phyloP scores from a whole-genome alignment of 2,113 vertebrate genomes.

The Nothocercus julius region DNA sequence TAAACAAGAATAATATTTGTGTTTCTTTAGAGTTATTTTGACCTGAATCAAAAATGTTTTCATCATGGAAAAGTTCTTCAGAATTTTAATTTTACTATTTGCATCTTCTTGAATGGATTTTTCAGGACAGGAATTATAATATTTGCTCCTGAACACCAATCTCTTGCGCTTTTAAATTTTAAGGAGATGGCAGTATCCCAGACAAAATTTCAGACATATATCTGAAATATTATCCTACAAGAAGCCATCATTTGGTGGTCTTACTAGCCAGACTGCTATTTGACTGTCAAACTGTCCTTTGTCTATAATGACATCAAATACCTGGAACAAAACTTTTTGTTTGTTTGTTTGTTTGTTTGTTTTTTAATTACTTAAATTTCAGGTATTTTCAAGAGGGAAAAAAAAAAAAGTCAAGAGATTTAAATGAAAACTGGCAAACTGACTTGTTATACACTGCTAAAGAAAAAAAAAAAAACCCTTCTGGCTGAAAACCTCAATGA shows the following conservation, averaged over 20 bases:
- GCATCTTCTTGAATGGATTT: not conserved
- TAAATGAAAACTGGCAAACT: slow-evolving; percentile 21
- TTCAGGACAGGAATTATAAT: not conserved
- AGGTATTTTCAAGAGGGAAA: not conserved
- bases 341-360: not conserved
- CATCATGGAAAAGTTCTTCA: not conserved
- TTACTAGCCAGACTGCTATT: not conserved
- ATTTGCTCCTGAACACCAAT: not conserved
- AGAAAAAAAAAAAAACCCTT: not conserved
- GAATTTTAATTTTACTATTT: not conserved
- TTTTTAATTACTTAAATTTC: not conserved
- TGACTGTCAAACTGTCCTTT: not conserved
- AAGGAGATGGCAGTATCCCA: not conserved
- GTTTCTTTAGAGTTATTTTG: not conserved
- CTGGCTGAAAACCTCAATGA: slow-evolving; percentile 42
- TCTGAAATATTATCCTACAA: not conserved
- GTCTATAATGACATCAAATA: not conserved
- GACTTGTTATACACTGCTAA: not conserved
- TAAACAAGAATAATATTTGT: not conserved
- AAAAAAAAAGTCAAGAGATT: not conserved
- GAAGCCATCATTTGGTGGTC: not conserved
- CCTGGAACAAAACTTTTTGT: not conserved
- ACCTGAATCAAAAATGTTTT: not conserved
- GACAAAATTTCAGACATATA: not conserved
- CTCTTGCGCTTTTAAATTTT: not conserved